Base-by-base conservation (phyloP, 2,113 vertebrate genomes). In the Osmerus mordax region DNA sequence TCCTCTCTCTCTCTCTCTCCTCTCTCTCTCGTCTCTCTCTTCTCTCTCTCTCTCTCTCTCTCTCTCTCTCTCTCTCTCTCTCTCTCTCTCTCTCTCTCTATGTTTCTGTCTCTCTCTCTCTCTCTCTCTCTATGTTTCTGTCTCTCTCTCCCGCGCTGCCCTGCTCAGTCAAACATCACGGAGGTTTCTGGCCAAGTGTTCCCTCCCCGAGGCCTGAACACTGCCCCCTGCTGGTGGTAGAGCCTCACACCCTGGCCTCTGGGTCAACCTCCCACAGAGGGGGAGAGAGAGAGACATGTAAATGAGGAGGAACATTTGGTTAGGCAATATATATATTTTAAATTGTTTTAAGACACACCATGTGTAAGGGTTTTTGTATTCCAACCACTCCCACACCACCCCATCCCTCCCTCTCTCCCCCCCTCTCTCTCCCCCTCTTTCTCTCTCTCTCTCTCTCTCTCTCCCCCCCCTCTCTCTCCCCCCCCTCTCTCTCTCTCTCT, bases 361-460 rank as follows among this genome's bases (percentile, higher is more conserved):
- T 36, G 23, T 64, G 28, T 6, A 64, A 18, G 61, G 14, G 6
- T 64, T 36, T 16, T 18, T 74, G 70, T 73, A 74, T 75, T 83
- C 60, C 66, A 73, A 74, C 59, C 70, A 81, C 82, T 74, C 9
- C 84, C 83, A 78, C 82, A 73, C 73, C 76, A 72, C 70, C 85
- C 62, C 83, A 80, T 88, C 86, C 86, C 84, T 85, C 89, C 74
- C 67, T 73, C 85, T 88, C 87, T 86, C 82, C 78, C 80, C 73
- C 75, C 81, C 78, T 84, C 76, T 83, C 85, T 75, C 28, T n/a
- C 41, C 12, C 8, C 12, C 41, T 12, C 9, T 47, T 2, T 47
- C 41, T 47, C 0, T 11, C 41, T 6, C 36, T 1, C 36, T 41
- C 36, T 7, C 36, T 41, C 36, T 41, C n/a, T n/a, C n/a, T n/a